Base-by-base conservation (phyloP, 2,797 vertebrate species). In the Xiphophorus birchmanni region DNA sequence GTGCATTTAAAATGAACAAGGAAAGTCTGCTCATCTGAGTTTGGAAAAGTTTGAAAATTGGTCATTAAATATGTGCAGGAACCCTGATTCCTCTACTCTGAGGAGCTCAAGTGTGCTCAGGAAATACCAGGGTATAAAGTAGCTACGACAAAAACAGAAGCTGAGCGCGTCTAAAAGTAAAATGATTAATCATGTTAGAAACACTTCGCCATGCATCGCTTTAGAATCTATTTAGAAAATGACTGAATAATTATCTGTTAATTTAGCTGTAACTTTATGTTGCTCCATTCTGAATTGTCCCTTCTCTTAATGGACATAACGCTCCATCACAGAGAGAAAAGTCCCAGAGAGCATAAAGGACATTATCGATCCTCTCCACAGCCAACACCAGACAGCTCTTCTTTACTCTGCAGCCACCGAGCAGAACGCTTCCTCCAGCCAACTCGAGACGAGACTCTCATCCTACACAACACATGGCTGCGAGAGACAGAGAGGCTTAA, bases 311-410 rank as follows among this genome's bases (percentile, higher is more conserved):
- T 21, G 75, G 69, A 80, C 77, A 65, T 58, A 76, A 82, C 60
- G 80, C 85, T 91, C 84, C 76, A 84, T 91, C 81, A 89, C 82
- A 88, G 84, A 89, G 78, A 84, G 85, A 82, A 74, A 47, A 89
- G 40, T 71, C 88, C 88, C 87, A 77, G 79, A 89, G 84, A 84
- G 86, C 79, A 84, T 79, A 73, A 82, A 91, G 85, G 77, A 86
- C 82, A 82, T 79, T 85, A 89, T 93, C 76, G 77, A 91, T 93
- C 81, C 80, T 81, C 73, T 86, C 89, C 84, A 80, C 71, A 9
- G 79, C 78, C 81, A 76, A 52, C 86, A 81, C 63, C 44, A 84
- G 82, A 81, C 86, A 83, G 86, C 78, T 74, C 81, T 80, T 75
- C 78, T 21, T 56, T 40, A 9, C 69, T 75, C 65, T 45, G 65